A percentile compares a stretch with the other conserved stretches of the same genome.
These are phyloP conservation scores for Epinephelus fuscoguttatus DNA, from an alignment of 2,113 vertebrate species.

Conservation along the genomic window DNA sequence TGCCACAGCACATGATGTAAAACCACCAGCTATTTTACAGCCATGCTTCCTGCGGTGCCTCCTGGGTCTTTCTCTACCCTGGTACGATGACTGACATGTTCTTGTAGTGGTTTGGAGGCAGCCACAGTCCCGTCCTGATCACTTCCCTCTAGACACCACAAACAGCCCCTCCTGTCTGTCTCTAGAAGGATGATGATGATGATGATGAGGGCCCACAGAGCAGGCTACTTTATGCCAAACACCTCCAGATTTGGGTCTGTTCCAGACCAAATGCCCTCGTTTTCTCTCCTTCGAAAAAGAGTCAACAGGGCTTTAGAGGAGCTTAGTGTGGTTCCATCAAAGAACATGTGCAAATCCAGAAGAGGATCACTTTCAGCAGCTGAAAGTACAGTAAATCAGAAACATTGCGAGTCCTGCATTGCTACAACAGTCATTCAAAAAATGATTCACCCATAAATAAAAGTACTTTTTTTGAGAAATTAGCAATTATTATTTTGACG, in stretches of 20 bases:
- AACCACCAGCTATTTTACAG: conserved; percentile 3
- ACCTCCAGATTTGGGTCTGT: conserved; percentile 33
- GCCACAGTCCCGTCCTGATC: conserved; percentile 1
- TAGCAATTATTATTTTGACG: background rate
- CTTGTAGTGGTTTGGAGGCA: conserved; percentile 36
- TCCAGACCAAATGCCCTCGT: conserved; percentile 36
- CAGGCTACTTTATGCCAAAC: conserved; percentile 43
- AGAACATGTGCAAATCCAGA: conserved; percentile 26
- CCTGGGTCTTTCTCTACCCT: background rate
- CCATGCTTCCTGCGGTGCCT: conserved; percentile 6
- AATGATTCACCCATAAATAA: no score
- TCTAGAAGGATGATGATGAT: conserved; percentile 17
- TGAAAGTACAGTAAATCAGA: background rate
- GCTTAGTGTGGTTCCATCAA: conserved; percentile 3
- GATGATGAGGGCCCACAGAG: conserved; percentile 27
- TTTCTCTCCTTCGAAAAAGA: conserved; percentile 27
- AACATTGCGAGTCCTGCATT: no score
- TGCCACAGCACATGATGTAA: background rate
- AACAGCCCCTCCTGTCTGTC: conserved; percentile 46
- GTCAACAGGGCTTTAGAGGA: conserved; percentile 19
- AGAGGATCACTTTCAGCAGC: conserved; percentile 25
- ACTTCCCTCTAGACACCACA: conserved; percentile 41
- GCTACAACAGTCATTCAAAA: no score
- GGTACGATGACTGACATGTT: conserved; percentile 24
- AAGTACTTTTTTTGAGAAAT: background rate